Percentiles rank a stretch among this genome's conserved stretches.
phyloP scores from a whole-genome alignment of 1,140 invertebrate genomes.

The Lycorma delicatula region DNA sequence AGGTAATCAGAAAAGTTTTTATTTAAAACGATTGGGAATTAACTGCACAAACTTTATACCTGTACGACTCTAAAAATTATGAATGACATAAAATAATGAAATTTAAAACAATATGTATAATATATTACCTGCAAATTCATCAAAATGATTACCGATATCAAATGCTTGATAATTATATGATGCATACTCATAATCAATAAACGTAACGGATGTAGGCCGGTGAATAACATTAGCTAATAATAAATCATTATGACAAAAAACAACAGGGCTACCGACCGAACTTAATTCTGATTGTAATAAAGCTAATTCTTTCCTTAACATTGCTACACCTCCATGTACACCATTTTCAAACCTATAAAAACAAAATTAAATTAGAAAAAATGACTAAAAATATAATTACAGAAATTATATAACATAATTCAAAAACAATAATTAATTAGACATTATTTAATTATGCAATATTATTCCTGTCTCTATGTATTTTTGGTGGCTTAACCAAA shows the following conservation, averaged over 20 bases:
- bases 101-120: too few relatives aligned
- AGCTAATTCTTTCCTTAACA: conserved; percentile 58
- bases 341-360: conserved; percentile 56
- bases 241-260: conserved; percentile 97
- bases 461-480: too few relatives aligned
- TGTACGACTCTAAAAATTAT: neutral
- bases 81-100: too few relatives aligned
- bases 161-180: conserved; percentile 89
- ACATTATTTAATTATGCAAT: too few relatives aligned
- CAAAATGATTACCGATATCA: conserved; percentile 98
- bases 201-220: conserved; percentile 60
- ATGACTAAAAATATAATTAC: too few relatives aligned
- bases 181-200: conserved; percentile 98
- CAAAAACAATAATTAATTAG: too few relatives aligned
- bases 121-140: conserved; percentile 89
- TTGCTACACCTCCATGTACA: conserved; percentile 52
- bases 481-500: too few relatives aligned
- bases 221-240: conserved; percentile 89
- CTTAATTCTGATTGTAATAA: conserved; percentile 55
- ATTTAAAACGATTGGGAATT: too few relatives aligned
- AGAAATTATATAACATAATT: too few relatives aligned
- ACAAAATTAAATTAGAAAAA: too few relatives aligned
- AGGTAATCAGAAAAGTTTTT: too few relatives aligned
- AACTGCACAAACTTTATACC: too few relatives aligned
- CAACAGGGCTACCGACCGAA: conserved; percentile 64